These are phyloP conservation scores for Agriopis leucophaearia DNA, from an alignment of 2,888 invertebrate genomes.

Conservation along the genomic window DNA sequence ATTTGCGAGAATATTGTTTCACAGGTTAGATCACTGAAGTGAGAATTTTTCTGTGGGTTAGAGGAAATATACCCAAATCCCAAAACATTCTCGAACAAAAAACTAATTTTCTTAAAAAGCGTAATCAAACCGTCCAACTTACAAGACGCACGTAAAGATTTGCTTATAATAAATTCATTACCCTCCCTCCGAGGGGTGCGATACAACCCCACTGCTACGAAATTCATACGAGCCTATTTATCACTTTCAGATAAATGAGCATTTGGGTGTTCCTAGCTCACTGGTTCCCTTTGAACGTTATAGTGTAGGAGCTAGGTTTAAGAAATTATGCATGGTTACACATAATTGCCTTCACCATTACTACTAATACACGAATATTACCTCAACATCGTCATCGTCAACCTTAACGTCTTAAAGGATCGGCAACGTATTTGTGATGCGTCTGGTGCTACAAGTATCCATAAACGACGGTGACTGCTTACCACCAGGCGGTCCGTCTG, in stretches of 20 bases:
- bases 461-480: no score
- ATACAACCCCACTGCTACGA: constrained; percentile 32
- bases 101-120: constrained; percentile 16
- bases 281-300: constrained; percentile 50
- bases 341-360: background rate
- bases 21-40: no score
- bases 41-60: no score
- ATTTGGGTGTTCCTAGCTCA: constrained; percentile 65
- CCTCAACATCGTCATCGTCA: no score
- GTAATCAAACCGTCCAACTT: constrained; percentile 21
- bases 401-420: no score
- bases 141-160: constrained; percentile 44
- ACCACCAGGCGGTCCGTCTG: no score
- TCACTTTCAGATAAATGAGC: constrained; percentile 80
- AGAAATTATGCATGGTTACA: background rate
- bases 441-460: no score
- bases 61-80: no score
- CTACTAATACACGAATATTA: background rate
- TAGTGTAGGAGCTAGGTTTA: constrained; percentile 29
- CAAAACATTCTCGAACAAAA: constrained; percentile 3
- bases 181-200: constrained; percentile 25
- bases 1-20: no score
- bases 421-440: no score
- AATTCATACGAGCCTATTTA: constrained; percentile 78
- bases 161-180: constrained; percentile 50